Evolutionary conservation across 2,888 invertebrate genomes (phyloP).

Genomic region (Cataglyphis rosenhaueri): DNA sequence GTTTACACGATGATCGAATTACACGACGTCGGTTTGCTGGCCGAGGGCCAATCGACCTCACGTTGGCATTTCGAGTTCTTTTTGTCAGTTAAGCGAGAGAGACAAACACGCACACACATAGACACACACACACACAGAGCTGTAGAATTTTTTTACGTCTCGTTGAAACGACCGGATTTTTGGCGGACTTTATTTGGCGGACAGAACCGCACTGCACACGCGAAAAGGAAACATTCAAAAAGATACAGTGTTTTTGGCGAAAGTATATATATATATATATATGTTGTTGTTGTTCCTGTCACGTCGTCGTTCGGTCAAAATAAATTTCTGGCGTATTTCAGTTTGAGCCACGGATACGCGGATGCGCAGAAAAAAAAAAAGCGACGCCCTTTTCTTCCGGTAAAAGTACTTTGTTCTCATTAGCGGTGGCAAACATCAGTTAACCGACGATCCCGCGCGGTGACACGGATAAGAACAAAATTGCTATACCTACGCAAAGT

Average conservation of each 20-base stretch:
- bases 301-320: not conserved
- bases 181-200: constrained; percentile 30
- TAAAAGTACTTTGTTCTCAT: constrained; percentile 32
- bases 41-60: constrained; percentile 56
- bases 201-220: not conserved
- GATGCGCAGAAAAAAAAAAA: not conserved
- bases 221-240: constrained; percentile 29
- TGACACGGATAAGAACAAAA: constrained; percentile 50
- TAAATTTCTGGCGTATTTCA: not conserved
- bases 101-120: not conserved
- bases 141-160: constrained; percentile 25
- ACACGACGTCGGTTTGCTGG: constrained; percentile 62
- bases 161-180: constrained; percentile 30
- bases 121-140: not conserved
- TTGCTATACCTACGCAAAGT: constrained; percentile 50
- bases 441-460: constrained; percentile 14
- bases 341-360: not conserved
- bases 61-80: constrained; percentile 48
- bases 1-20: constrained; percentile 66
- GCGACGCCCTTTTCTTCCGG: constrained; percentile 10
- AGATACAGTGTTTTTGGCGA: constrained; percentile 19
- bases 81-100: constrained; percentile 32
- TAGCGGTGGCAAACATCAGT: constrained; percentile 31
- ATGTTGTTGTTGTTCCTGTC: not conserved
- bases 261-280: constrained; percentile 13